Evolutionary conservation across 1,140 invertebrate species (phyloP).

Genomic region (Caenorhabditis tropicalis): DNA sequence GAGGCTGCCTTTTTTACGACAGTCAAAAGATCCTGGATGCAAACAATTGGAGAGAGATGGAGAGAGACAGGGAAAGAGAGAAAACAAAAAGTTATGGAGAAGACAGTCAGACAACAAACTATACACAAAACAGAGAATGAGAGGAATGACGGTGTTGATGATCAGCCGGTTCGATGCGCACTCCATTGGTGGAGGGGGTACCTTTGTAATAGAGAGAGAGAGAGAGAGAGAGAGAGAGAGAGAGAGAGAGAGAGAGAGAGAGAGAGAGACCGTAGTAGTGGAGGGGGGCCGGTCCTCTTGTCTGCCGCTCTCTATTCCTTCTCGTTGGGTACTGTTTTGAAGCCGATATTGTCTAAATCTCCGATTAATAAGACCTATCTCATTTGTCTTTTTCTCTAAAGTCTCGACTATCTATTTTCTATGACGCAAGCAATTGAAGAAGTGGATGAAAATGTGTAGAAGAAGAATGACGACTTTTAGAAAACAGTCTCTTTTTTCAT

Average conservation of each 20-base stretch:
- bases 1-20: background rate
- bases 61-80: background rate
- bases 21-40: conserved; percentile 44
- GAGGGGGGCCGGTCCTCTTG: background rate
- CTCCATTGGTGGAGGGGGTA: background rate
- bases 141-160: conserved; percentile 17
- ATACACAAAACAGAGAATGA: conserved; percentile 16
- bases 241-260: conserved; percentile 43
- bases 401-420: background rate
- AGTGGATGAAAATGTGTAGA: conserved; percentile 9
- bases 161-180: conserved; percentile 12
- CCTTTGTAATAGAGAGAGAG: conserved; percentile 16
- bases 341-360: background rate
- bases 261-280: conserved; percentile 28
- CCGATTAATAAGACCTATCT: background rate
- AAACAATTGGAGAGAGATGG: too few species aligned
- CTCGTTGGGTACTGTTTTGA: conserved; percentile 8
- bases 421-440: conserved; percentile 23
- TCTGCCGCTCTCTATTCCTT: background rate
- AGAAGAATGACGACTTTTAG: background rate
- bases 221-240: background rate
- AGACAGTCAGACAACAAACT: conserved; percentile 14
- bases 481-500: background rate
- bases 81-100: background rate
- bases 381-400: background rate